Evolutionary conservation across 2,113 vertebrate genomes (phyloP).

Genomic region (Sphaerodactylus townsendi): DNA sequence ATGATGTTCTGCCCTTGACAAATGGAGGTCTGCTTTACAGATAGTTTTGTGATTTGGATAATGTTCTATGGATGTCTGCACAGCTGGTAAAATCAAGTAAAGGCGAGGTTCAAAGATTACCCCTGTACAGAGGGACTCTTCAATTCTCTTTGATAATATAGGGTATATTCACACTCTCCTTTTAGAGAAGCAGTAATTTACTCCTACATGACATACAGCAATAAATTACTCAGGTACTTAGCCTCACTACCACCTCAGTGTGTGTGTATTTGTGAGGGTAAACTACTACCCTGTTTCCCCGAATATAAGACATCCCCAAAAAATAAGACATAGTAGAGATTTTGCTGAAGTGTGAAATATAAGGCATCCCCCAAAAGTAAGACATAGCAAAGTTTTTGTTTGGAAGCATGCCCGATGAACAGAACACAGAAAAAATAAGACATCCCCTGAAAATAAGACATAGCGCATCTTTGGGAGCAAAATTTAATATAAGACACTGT

Average conservation of each 20-base stretch:
- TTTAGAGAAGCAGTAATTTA: not conserved
- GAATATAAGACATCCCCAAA: too few relatives aligned
- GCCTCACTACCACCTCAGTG: not conserved
- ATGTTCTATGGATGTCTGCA: not conserved
- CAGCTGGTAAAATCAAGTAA: too few relatives aligned
- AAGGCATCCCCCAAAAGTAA: too few relatives aligned
- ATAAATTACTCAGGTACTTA: not conserved
- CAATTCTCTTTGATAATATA: not conserved
- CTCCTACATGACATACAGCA: not conserved
- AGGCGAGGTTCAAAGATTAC: not conserved
- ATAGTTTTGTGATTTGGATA: not conserved
- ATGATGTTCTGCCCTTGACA: not conserved
- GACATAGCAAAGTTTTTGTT: too few relatives aligned
- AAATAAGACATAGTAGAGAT: too few relatives aligned
- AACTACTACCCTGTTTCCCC: too few relatives aligned
- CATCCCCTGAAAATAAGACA: too few relatives aligned
- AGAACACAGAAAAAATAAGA: too few relatives aligned
- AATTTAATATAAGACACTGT: too few relatives aligned
- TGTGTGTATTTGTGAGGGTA: not conserved
- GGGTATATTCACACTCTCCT: not conserved
- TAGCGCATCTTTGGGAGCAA: too few relatives aligned
- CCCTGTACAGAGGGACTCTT: not conserved
- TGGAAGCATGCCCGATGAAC: too few relatives aligned
- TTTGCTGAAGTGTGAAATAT: too few relatives aligned
- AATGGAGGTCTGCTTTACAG: slow-evolving; percentile 5